phyloP scores from a whole-genome alignment of 1,140 invertebrate species.

The Lasioglossum baleicum region DNA sequence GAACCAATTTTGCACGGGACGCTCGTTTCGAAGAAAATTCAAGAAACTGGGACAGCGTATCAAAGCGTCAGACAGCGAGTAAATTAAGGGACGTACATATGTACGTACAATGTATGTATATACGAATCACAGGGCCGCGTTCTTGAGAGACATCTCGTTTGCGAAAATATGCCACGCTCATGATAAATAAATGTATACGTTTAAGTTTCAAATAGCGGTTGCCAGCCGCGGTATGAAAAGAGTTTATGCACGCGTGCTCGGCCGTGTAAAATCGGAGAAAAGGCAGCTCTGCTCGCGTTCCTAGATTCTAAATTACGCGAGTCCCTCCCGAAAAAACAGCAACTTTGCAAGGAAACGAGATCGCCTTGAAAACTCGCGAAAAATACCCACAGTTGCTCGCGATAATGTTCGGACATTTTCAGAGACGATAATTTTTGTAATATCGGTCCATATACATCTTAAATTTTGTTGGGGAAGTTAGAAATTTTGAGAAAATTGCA shows the following conservation, averaged over 20 bases:
- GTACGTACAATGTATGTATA: background rate
- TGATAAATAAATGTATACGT: slow-evolving; percentile 40
- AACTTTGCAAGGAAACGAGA: background rate
- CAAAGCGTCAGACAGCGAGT: slow-evolving; percentile 29
- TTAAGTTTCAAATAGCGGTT: slow-evolving; percentile 28
- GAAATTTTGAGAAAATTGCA: too few species aligned
- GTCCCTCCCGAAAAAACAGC: background rate
- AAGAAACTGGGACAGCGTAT: slow-evolving; percentile 28
- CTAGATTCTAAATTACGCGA: slow-evolving; percentile 44
- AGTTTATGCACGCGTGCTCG: slow-evolving; percentile 35
- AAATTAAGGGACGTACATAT: slow-evolving; percentile 31
- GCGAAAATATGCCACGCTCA: background rate
- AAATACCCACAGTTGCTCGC: background rate
- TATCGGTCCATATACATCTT: too few species aligned
- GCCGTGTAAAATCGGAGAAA: slow-evolving; percentile 35
- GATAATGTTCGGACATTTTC: background rate
- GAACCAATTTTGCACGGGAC: background rate
- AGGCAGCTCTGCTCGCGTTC: background rate
- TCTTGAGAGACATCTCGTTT: slow-evolving; percentile 15
- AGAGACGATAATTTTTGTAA: too few species aligned
- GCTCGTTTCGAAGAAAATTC: background rate
- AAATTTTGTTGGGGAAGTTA: too few species aligned
- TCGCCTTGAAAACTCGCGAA: slow-evolving; percentile 7
- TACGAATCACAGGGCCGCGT: background rate
- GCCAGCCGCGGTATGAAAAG: slow-evolving; percentile 23